These are phyloP conservation scores for Pomacea maculata DNA, from an alignment of 1,140 invertebrate species.

Conservation along the genomic window DNA sequence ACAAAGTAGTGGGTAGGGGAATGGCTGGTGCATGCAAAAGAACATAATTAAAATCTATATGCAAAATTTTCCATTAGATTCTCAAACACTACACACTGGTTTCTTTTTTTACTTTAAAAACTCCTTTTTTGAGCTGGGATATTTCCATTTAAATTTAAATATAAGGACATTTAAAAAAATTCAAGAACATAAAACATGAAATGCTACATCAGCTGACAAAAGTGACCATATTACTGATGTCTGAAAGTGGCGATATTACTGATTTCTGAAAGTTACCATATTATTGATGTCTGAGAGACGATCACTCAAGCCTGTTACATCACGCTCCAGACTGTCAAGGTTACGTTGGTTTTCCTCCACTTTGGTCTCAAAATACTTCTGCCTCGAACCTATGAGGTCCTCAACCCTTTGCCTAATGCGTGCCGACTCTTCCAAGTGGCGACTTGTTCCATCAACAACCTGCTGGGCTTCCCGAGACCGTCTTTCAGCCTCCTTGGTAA, in stretches of 20 bases:
- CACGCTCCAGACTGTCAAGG: conserved; percentile 73
- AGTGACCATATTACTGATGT: background rate
- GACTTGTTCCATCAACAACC: conserved; percentile 67
- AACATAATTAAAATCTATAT: too few relatives aligned
- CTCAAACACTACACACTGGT: too few relatives aligned
- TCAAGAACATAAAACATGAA: background rate
- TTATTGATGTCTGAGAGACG: conserved; percentile 87
- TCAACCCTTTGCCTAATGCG: conserved; percentile 80
- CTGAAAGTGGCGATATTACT: background rate
- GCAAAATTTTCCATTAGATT: too few relatives aligned
- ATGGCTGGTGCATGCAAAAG: too few relatives aligned
- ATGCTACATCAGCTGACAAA: background rate
- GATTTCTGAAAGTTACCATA: conserved; percentile 61
- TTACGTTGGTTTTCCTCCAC: conserved; percentile 73
- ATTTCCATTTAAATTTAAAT: background rate
- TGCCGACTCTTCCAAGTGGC: conserved; percentile 78
- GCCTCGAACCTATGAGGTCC: conserved; percentile 73
- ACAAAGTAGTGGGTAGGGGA: background rate
- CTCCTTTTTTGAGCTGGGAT: too few relatives aligned
- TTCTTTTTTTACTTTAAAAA: too few relatives aligned
- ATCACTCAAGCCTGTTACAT: conserved; percentile 75
- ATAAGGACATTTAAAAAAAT: background rate
- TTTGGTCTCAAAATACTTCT: conserved; percentile 75
- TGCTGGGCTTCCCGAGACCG: conserved; percentile 76
- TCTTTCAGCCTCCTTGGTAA: conserved; percentile 83